These are phyloP conservation scores for Petroica traversi DNA, from an alignment of 2,113 vertebrate genomes.

Conservation along the genomic window DNA sequence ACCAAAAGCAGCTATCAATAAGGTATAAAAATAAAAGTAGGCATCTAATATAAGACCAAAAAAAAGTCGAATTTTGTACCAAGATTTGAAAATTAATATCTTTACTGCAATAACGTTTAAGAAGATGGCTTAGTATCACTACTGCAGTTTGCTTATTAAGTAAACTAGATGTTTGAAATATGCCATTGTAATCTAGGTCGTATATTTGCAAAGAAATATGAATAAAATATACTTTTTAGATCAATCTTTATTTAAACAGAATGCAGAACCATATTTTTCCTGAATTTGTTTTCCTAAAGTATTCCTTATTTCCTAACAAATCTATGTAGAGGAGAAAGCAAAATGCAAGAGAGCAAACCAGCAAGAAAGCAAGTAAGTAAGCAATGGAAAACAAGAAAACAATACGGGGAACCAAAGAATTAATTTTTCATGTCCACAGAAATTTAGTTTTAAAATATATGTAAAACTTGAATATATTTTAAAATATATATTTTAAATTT, in stretches of 20 bases:
- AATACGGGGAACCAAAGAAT: background rate
- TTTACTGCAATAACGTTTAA: background rate
- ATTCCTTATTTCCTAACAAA: background rate
- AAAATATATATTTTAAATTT: no score
- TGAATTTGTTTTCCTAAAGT: background rate
- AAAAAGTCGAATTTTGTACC: background rate
- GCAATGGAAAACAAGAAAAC: background rate
- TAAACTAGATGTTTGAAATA: background rate
- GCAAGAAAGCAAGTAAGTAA: background rate
- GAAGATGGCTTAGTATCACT: background rate
- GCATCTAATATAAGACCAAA: background rate
- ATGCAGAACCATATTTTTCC: background rate
- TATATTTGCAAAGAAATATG: background rate
- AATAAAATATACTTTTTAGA: background rate
- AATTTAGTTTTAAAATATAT: background rate
- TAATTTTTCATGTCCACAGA: background rate
- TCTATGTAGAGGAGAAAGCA: background rate
- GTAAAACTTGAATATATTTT: no score
- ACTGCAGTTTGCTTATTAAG: background rate
- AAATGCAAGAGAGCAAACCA: background rate
- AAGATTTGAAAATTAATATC: background rate
- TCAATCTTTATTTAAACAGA: background rate
- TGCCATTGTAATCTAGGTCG: background rate
- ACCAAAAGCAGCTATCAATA: background rate
- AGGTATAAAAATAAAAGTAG: background rate